These are phyloP conservation scores for Cynocephalus volans DNA, from an alignment of 2,113 vertebrate species.

Conservation along the genomic window DNA sequence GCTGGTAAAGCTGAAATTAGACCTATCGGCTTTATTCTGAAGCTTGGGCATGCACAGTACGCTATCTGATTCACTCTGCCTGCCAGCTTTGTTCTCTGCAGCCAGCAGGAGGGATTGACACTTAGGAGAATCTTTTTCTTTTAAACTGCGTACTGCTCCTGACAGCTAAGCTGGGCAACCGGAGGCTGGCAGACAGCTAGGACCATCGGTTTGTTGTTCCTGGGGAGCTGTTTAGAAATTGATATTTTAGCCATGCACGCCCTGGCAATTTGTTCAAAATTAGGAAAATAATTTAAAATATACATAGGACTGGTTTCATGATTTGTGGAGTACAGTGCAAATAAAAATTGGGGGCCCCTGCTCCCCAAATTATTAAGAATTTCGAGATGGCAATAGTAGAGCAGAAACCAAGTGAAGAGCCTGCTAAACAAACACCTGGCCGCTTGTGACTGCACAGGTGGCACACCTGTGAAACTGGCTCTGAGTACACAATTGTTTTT, in stretches of 20 bases:
- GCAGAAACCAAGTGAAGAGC: background rate
- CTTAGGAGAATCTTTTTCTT: slow-evolving; percentile 63
- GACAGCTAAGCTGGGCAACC: slow-evolving; percentile 8
- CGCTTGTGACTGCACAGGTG: background rate
- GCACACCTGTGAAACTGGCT: background rate
- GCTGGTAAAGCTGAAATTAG: slow-evolving; percentile 76
- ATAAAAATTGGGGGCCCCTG: background rate
- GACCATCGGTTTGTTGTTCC: slow-evolving; percentile 51
- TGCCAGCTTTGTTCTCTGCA: slow-evolving; percentile 63
- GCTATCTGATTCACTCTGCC: slow-evolving; percentile 40
- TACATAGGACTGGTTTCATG: background rate
- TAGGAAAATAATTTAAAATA: slow-evolving; percentile 26
- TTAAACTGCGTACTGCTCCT: slow-evolving; percentile 42
- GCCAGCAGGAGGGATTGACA: slow-evolving; percentile 69
- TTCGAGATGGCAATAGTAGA: background rate
- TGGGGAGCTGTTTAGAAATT: slow-evolving; percentile 47
- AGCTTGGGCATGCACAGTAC: slow-evolving; percentile 61
- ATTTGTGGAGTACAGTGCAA: background rate
- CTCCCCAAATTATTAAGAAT: slow-evolving; percentile 23
- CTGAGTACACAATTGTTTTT: background rate
- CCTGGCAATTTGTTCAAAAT: slow-evolving; percentile 31
- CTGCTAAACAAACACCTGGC: background rate
- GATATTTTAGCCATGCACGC: background rate
- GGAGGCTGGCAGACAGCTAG: slow-evolving; percentile 46
- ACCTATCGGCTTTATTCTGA: slow-evolving; percentile 78